Evolutionary conservation across 2,888 invertebrate genomes (phyloP).

Genomic region (Campoplex capitator): DNA sequence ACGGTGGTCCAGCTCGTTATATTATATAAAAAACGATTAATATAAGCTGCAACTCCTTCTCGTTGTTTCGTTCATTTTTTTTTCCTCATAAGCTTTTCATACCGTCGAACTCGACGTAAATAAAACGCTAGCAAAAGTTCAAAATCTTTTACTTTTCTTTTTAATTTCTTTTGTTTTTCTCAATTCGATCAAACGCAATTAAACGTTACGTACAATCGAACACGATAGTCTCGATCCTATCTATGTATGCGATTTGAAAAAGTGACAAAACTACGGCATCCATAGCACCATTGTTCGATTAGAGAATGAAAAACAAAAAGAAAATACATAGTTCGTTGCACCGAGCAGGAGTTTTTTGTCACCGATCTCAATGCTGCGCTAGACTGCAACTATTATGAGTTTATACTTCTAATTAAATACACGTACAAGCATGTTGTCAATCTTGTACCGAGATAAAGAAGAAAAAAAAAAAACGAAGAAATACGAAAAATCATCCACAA

Average conservation of each 20-base stretch:
- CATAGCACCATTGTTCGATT: background rate
- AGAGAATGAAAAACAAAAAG: background rate
- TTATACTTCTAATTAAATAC: slow-evolving; percentile 68
- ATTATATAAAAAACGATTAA: slow-evolving; percentile 77
- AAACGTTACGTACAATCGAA: background rate
- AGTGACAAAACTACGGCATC: background rate
- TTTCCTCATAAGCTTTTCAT: slow-evolving; percentile 39
- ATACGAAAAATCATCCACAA: slow-evolving; percentile 67
- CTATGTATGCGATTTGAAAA: background rate
- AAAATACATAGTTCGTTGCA: slow-evolving; percentile 44
- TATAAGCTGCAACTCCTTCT: slow-evolving; percentile 76
- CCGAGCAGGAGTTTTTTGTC: slow-evolving; percentile 78
- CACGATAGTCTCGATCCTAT: slow-evolving; percentile 34
- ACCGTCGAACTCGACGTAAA: slow-evolving; percentile 39
- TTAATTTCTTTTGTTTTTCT: slow-evolving; percentile 10
- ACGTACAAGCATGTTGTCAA: slow-evolving; percentile 74
- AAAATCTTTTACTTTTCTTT: slow-evolving; percentile 29
- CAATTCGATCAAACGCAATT: background rate
- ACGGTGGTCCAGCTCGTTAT: slow-evolving; percentile 76
- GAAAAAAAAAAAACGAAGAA: slow-evolving; percentile 12
- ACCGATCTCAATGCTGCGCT: slow-evolving; percentile 82
- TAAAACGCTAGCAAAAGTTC: slow-evolving; percentile 25
- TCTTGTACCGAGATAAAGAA: slow-evolving; percentile 70
- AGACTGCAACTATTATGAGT: slow-evolving; percentile 76
- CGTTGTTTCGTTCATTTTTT: slow-evolving; percentile 57